phyloP scores from a whole-genome alignment of 2,888 invertebrate genomes.

The Phorcus lineatus region DNA sequence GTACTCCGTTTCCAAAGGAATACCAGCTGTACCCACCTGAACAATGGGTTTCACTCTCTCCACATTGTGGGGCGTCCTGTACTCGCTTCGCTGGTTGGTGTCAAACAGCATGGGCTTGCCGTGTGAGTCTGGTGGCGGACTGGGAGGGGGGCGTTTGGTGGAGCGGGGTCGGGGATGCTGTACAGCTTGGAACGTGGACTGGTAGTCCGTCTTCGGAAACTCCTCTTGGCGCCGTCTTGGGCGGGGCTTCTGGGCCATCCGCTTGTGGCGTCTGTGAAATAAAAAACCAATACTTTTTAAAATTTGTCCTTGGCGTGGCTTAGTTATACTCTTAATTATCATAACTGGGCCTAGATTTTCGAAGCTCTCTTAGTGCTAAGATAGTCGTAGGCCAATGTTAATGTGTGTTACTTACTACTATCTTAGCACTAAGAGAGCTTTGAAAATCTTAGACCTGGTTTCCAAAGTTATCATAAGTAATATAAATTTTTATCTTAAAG shows the following conservation, averaged over 20 bases:
- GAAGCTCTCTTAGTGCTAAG: too few relatives aligned
- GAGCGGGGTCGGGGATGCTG: slow-evolving; percentile 64
- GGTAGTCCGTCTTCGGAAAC: slow-evolving; percentile 64
- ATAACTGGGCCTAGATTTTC: too few relatives aligned
- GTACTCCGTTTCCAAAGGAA: too few relatives aligned
- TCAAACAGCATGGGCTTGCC: slow-evolving; percentile 65
- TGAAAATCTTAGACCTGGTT: too few relatives aligned
- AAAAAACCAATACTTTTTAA: too few relatives aligned
- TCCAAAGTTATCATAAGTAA: too few relatives aligned
- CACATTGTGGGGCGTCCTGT: slow-evolving; percentile 50
- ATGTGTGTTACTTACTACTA: too few relatives aligned
- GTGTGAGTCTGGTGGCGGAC: slow-evolving; percentile 57
- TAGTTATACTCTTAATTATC: too few relatives aligned
- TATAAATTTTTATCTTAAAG: too few relatives aligned
- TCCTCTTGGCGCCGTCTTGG: slow-evolving; percentile 23
- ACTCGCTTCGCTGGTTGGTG: slow-evolving; percentile 68
- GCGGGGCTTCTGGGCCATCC: slow-evolving; percentile 33
- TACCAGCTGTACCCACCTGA: slow-evolving; percentile 44
- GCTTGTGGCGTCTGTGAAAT: slow-evolving; percentile 49
- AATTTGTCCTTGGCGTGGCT: too few relatives aligned
- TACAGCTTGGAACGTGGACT: slow-evolving; percentile 58
- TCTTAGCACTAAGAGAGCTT: too few relatives aligned
- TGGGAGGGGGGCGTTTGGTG: slow-evolving; percentile 67
- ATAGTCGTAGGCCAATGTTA: too few relatives aligned
- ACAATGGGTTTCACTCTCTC: slow-evolving; percentile 60